phyloP scores from a whole-genome alignment of 2,888 invertebrate genomes.

The Latrodectus elegans region DNA sequence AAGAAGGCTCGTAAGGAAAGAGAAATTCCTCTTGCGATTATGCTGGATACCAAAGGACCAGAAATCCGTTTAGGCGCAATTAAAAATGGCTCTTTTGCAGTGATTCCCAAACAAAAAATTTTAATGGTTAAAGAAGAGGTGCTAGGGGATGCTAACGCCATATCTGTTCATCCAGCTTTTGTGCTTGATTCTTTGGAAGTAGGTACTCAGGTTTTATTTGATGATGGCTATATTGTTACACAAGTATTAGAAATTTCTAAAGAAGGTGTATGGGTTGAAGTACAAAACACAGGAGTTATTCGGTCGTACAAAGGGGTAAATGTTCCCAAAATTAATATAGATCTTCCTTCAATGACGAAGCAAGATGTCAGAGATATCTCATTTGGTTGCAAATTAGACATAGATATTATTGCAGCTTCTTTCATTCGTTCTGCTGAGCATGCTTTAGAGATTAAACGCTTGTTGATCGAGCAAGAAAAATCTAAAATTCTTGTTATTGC shows the following conservation, averaged over 20 bases:
- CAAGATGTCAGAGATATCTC: conserved; percentile 5
- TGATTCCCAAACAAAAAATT: background rate
- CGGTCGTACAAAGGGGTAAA: background rate
- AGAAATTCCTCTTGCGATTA: background rate
- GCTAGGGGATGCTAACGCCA: background rate
- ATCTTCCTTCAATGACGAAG: background rate
- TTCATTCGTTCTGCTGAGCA: background rate
- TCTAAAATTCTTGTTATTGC: conserved; percentile 31
- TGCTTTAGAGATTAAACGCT: background rate
- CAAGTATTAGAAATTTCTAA: background rate
- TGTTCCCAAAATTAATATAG: background rate
- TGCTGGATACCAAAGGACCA: conserved; percentile 38
- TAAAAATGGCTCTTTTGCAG: background rate
- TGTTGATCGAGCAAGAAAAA: conserved; percentile 13
- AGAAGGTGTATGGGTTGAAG: background rate
- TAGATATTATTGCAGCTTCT: conserved; percentile 20
- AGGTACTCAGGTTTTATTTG: background rate
- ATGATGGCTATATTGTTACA: background rate
- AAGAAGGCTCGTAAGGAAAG: background rate
- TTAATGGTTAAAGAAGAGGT: background rate
- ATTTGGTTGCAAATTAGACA: conserved; percentile 23
- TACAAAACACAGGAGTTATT: background rate
- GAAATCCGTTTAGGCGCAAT: conserved; percentile 7
- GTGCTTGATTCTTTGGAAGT: background rate
- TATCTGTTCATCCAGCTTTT: background rate